These are phyloP conservation scores for Ommatoiulus sabulosus DNA, from an alignment of 2,888 invertebrate genomes.

Conservation along the genomic window DNA sequence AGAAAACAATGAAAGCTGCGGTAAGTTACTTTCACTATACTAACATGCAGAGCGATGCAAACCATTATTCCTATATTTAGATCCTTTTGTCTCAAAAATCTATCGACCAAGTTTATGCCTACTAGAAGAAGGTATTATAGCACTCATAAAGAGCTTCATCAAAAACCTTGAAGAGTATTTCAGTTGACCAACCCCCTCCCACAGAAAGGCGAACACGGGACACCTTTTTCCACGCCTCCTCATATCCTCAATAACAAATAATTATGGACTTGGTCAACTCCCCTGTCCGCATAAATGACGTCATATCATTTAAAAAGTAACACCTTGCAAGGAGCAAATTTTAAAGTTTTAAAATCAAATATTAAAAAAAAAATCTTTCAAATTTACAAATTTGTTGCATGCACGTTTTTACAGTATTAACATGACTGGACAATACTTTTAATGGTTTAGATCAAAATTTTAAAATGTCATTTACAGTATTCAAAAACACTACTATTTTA, in stretches of 20 bases:
- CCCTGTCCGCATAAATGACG: neutral
- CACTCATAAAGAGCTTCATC: neutral
- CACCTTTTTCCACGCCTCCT: neutral
- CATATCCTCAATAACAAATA: neutral
- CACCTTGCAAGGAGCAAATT: neutral
- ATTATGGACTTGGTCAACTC: neutral
- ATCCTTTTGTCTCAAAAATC: neutral
- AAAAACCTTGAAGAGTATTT: neutral
- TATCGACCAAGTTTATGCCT: neutral
- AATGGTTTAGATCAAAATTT: too few relatives aligned
- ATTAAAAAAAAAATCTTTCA: neutral
- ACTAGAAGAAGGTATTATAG: neutral
- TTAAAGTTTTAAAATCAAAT: neutral
- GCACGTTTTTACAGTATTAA: neutral
- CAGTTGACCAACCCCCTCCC: neutral
- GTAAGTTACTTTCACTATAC: constrained; percentile 33
- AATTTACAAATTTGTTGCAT: neutral
- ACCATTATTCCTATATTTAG: neutral
- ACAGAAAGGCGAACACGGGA: neutral
- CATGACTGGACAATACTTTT: neutral
- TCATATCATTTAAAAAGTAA: neutral
- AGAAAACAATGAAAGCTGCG: constrained; percentile 27
- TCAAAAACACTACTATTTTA: too few relatives aligned
- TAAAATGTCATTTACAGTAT: too few relatives aligned
- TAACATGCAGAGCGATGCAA: neutral